phyloP scores from a whole-genome alignment of 2,797 vertebrate genomes.

The Ambastaia sidthimunki region DNA sequence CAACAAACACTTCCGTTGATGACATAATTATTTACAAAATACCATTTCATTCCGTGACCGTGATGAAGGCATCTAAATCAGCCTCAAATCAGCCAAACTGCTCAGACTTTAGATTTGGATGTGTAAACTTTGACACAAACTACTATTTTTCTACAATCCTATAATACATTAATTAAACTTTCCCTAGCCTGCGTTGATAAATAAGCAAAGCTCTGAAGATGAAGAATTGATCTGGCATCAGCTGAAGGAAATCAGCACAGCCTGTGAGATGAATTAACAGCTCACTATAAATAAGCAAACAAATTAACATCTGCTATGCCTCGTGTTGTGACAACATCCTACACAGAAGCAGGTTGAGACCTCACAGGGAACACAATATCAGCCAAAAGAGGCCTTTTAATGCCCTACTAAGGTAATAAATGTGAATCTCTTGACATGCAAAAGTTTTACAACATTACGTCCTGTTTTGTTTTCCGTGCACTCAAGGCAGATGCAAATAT shows the following conservation, averaged over 20 bases:
- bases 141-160: neutral
- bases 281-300: constrained; percentile 19
- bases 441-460: neutral
- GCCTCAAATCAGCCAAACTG: neutral
- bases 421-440: neutral
- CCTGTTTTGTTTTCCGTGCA: neutral
- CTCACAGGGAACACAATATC: neutral
- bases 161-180: neutral
- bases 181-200: neutral
- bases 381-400: neutral
- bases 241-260: constrained; percentile 7
- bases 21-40: constrained; percentile 27
- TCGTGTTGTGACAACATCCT: constrained; percentile 8
- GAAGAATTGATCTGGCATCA: constrained; percentile 21
- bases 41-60: neutral
- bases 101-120: neutral
- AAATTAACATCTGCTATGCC: constrained; percentile 45
- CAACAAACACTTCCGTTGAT: constrained; percentile 3
- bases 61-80: constrained; percentile 2
- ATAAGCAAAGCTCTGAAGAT: constrained; percentile 16
- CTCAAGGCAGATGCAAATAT: neutral
- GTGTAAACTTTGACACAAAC: neutral
- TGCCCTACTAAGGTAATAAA: neutral
- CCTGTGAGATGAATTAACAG: constrained; percentile 22
- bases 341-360: neutral